Evolutionary conservation across 2,888 invertebrate genomes (phyloP), one percentile per base, ranked within the genome.

Genomic region (Cerastis leucographa): DNA sequence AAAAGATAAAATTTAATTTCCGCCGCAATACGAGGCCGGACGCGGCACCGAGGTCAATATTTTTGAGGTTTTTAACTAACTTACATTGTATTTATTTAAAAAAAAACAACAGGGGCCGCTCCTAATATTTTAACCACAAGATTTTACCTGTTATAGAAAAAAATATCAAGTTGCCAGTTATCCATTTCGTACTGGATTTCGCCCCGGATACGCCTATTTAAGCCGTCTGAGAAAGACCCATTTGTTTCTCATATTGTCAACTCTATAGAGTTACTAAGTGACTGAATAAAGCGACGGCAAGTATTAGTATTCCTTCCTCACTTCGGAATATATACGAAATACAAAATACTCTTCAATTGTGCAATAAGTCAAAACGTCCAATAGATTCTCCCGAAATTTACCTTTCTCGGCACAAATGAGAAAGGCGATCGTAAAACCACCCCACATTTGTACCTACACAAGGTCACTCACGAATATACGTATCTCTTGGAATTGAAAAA

Each of bases 401-500:
- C 93, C 92, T 93, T 93, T 92, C 89, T 89, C 89, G 85, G 89
- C 90, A 90, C 90, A 91, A 92, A 92, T 90, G 90, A 90, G 91
- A 90, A 91, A 91, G 91, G 89, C 90, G 90, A 89, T 94, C 93
- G 93, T 94, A 95, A 95, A 95, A 93, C 92, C 91, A 78, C 90
- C 92, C 91, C 89, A 86, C 90, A 91, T 92, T 93, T 90, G 89
- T 91, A 92, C 90, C 87, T 85, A 84, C 87, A 86, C 93, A 94
- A 94, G 94, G 94, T 94, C 94, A 93, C 91, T 91, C 89, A 88
- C 89, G 89, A 89, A 91, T 91, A 90, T 91, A 92, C 91, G 91
- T 91, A 90, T 92, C 90, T 90, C 84, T 81, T 84, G 89, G 90
- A 93, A 94, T 93, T 93, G 93, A 95, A 94, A 95, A 93, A 93